Base-by-base conservation (phyloP, 1,140 invertebrate species). In the Nautilus pompilius region DNA sequence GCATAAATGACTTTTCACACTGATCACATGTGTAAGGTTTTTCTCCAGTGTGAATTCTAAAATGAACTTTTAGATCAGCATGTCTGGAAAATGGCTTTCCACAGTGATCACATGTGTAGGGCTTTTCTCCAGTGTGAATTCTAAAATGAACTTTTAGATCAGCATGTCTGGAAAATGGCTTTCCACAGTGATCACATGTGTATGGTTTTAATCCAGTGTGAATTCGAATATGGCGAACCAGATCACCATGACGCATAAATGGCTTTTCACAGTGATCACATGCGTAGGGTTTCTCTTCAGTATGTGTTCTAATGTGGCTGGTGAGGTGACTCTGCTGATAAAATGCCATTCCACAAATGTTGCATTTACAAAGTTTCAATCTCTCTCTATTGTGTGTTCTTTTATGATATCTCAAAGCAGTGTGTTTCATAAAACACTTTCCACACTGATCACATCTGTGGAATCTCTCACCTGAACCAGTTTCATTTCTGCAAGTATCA, bases 381-480 rank as follows among this genome's bases (percentile, higher is more conserved):
- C 91, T 84, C 77, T 93, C 91, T 61, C 91, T 92, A 55, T 92
- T 93, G 81, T 95, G 92, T 49, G 90, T 90, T 64, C 90, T 89
- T 56, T 93, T 91, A 83, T 93, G 91, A 57, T 91, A 24, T 36
- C 20, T 36, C 29, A 58, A 20, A 5, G 57, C 20, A 20, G 32
- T 24, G 17, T 33, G 93, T 61, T 91, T 91, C 85, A 91, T 92
- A 82, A 94, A 94, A 78, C 91, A 93, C 78, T 93, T 93, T 66
- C 91, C 91, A 82, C 93, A 94, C 69, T 91, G 91, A 80, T 93
- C 93, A 64, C 93, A 84, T 79, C 91, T 91, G 80, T 93, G 45
- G 5, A 36, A 36, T 58, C 28, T 60, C 33, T 46, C 41, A 48
- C 45, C 58, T 17, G 58, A 30, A 30, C 51, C 41, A n/a, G 36